Conservation (phyloP, 2,888 invertebrate species). For the Epinotia brunnichana region DNA sequence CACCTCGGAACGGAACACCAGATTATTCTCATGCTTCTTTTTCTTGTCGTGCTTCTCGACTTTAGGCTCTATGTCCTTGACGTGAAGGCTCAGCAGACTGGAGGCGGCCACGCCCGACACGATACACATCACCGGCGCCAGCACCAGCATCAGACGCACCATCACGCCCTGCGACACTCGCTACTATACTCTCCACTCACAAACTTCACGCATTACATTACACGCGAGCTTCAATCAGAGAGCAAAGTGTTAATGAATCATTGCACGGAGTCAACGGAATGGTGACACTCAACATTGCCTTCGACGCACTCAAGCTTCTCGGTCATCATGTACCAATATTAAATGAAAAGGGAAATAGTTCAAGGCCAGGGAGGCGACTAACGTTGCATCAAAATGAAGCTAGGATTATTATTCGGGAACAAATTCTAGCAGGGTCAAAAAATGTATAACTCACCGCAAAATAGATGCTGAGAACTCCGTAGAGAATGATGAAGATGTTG, state of each 20-base stretch:
- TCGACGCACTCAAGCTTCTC: constrained; percentile 73
- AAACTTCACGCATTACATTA: not conserved
- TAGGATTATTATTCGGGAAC: not conserved
- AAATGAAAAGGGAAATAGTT: not conserved
- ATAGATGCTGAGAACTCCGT: constrained; percentile 98
- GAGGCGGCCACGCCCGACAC: constrained; percentile 98
- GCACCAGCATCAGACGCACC: constrained; percentile 98
- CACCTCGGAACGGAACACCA: constrained; percentile 90
- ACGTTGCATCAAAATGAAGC: too few relatives aligned
- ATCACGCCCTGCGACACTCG: constrained; percentile 93
- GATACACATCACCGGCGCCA: constrained; percentile 99
- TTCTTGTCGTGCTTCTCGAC: constrained; percentile 87
- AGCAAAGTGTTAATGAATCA: constrained; percentile 86
- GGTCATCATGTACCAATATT: constrained; percentile 63
- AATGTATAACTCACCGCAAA: constrained; percentile 89
- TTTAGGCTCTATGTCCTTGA: constrained; percentile 89
- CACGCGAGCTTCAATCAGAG: constrained; percentile 72
- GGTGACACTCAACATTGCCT: constrained; percentile 64
- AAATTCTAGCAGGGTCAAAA: not conserved
- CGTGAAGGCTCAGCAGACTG: constrained; percentile 91
- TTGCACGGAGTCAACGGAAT: constrained; percentile 72
- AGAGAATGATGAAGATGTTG: constrained; percentile 98
- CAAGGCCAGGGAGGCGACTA: not conserved
- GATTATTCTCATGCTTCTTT: constrained; percentile 88
- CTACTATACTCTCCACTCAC: not conserved